Base-by-base conservation (phyloP, 2,888 invertebrate species). In the Frankliniella intonsa region DNA sequence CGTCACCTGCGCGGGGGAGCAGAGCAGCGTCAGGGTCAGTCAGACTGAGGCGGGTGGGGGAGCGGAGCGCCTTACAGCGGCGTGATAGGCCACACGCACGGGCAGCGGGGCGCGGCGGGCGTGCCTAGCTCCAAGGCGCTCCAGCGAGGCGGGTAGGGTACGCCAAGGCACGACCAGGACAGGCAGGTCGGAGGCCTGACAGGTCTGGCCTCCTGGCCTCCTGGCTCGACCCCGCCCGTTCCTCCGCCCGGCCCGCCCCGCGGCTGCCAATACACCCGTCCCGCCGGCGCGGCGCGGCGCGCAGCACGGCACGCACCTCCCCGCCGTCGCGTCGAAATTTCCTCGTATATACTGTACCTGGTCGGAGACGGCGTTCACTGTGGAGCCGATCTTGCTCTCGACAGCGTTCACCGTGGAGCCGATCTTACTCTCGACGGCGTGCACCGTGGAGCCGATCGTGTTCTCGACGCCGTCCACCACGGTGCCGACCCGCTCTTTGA, bases 391-490 rank as follows among this genome's bases (percentile, higher is more conserved):
- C 69, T 25, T 76, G 11, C 22, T 22, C 69, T 69, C 69, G 69
- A 69, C 7, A n/a, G 69, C 22, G 69, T 69, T 19, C 11, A 69
- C 22, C 69, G 69, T 69, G 19, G 69, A 69, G 11, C 69, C 69
- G 7, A 69, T 69, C 69, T 69, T 69, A 5, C 22, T 25, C 69
- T 76, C 69, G 69, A 76, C 10, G 38, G 69, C 25, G 69, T 25
- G 9, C 12, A 76, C 25, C 69, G 69, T 76, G n/a, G 69, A 76
- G 12, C 69, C 25, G 2, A 76, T 76, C 69, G 22, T 76, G 11
- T 76, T 25, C 69, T 76, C 69, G 69, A 76, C 10, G 69, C 69
- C 69, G 69, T 76, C 69, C 25, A 76, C 69, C 8, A 76, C 69
- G 22, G 69, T 22, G 25, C 69, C 69, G 22, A 76, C 25, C 9